Evolutionary conservation across 2,797 vertebrate species (phyloP), one percentile per base, ranked within the genome.

Genomic region (Sparidentex hasta): DNA sequence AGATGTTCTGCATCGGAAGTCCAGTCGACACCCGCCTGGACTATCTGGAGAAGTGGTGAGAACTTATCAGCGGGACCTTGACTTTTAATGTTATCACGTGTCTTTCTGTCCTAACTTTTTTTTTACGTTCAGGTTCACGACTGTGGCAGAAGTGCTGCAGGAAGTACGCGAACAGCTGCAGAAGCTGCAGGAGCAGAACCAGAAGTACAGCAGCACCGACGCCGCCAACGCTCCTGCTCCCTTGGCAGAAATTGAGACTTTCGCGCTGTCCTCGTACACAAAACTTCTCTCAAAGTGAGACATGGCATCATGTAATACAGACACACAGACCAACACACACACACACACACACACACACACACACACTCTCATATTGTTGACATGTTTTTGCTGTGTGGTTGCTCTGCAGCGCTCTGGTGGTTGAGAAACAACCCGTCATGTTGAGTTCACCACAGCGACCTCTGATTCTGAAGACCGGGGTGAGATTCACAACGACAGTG

Each of bases 351-450:
- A 56, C 58, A 67, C 5, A 29, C 20, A 13, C 3, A 4, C 5
- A 18, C 23, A 29, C 54, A 8, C 21, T 23, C 43, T 47, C 8
- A 38, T 12, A n/a, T 11, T 27, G 9, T 8, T 68, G 23, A 85
- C 23, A 1, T 16, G n/a, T 52, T 56, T 27, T 27, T 46, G 7
- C 69, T 76, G 46, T 79, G 43, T n/a, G 57, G 13, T 82, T 85
- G 16, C 70, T 52, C 80, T 80, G 57, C 83, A 95, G 95, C 4
- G 91, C 94, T 54, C 84, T 95, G 1, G 97, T 99, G 86, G 97
- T 99, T 46, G 97, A 98, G 92, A 95, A 96, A 76, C 98, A 99
- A 85, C 98, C 98, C 0, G 93, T 94, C 74, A 97, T 97, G 96
- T 93, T 93, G 2, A 97, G 90, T 1, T 94, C 95, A 48, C 94